A percentile compares a stretch with the other conserved stretches of the same genome.
Evolutionary conservation across 2,888 invertebrate genomes (phyloP).

Genomic region (Rhamnusium bicolor): DNA sequence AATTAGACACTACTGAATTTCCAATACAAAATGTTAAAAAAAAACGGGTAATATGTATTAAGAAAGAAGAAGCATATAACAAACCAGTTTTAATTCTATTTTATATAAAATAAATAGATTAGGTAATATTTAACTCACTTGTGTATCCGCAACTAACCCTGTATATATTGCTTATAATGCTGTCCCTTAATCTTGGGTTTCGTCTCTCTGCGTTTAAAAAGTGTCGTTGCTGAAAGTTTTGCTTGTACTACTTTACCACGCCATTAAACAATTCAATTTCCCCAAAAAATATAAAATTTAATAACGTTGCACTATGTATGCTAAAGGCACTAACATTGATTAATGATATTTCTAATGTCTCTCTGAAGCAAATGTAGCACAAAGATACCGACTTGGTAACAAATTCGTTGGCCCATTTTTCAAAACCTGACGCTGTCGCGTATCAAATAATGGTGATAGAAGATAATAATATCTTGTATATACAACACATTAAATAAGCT

Average conservation of each 20-base stretch:
- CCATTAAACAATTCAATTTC: conserved; percentile 48
- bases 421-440: conserved; percentile 41
- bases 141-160: too few relatives aligned
- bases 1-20: too few relatives aligned
- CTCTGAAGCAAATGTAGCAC: conserved; percentile 41
- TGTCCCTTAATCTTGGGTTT: not conserved
- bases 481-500: conserved; percentile 29
- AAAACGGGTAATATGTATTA: too few relatives aligned
- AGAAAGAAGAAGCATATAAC: too few relatives aligned
- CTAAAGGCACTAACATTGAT: conserved; percentile 39
- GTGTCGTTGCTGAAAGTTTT: not conserved
- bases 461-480: conserved; percentile 41
- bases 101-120: too few relatives aligned
- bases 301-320: conserved; percentile 38
- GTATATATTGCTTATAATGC: too few relatives aligned
- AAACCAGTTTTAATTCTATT: too few relatives aligned
- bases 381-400: conserved; percentile 37
- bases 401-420: conserved; percentile 37
- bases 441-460: conserved; percentile 39
- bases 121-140: too few relatives aligned
- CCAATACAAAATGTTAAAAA: too few relatives aligned
- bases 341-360: conserved; percentile 42
- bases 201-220: not conserved
- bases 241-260: conserved; percentile 37
- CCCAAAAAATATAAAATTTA: conserved; percentile 42